Conservation (phyloP, 2,113 vertebrate species). For the Vimba vimba region DNA sequence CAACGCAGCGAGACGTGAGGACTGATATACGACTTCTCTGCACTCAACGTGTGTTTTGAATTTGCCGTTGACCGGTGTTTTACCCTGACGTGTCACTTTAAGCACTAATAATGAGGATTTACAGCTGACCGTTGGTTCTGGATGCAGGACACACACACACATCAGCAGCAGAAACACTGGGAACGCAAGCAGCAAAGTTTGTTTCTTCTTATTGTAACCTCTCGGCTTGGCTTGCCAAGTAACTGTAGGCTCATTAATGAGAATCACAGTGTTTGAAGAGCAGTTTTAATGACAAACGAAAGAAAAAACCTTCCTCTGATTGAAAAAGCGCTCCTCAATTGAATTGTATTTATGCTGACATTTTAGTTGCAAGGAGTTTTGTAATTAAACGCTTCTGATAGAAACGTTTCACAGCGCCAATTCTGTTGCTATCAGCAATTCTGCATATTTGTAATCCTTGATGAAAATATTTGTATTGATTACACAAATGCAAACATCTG, state of each 20-base stretch:
- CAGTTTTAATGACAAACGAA: conserved; percentile 46
- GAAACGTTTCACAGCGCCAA: background rate
- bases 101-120: conserved; percentile 50
- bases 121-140: background rate
- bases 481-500: background rate
- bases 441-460: background rate
- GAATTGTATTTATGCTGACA: too few relatives aligned
- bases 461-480: background rate
- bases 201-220: conserved; percentile 14
- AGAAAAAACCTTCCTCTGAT: conserved; percentile 39
- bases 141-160: background rate
- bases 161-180: background rate
- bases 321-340: conserved; percentile 24
- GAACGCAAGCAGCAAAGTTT: conserved; percentile 8
- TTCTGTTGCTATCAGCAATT: background rate
- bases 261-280: conserved; percentile 31
- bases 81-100: conserved; percentile 36
- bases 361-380: conserved; percentile 44
- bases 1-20: conserved; percentile 25
- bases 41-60: conserved; percentile 31
- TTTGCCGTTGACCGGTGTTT: conserved; percentile 44
- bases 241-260: conserved; percentile 30
- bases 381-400: conserved; percentile 26
- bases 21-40: conserved; percentile 36
- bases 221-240: background rate